Base-by-base conservation (phyloP, 2,113 vertebrate species). In the Cynocephalus volans region DNA sequence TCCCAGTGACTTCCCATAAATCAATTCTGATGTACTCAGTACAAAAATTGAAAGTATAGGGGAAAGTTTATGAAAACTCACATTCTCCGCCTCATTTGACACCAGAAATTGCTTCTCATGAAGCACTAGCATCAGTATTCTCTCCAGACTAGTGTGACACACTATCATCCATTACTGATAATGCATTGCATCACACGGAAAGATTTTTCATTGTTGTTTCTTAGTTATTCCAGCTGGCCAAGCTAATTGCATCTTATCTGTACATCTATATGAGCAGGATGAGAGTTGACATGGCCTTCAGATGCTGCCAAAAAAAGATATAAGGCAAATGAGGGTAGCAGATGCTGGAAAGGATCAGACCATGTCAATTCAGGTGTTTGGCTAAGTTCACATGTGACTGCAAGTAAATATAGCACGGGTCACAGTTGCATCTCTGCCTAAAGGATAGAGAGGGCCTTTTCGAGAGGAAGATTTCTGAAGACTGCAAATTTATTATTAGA, bases 1-100 rank as follows among this genome's bases (percentile, higher is more conserved):
- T 91, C 81, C 36, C 58, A 2, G 17, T 36, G 26, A 87, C 82
- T 90, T 90, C 24, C 58, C 48, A 28, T 90, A 73, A 26, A 91
- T 93, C 86, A 77, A 4, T 18, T 89, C 33, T 67, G 56, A 77
- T 8, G 69, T 84, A 45, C 50, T 45, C 33, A 89, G 50, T 6
- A 41, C 73, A 67, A n/a, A 94, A 67, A 45, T 62, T 26, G 77
- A 31, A 82, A 41, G 36, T 3, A 5, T 0, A 36, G 62, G 31
- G 48, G 67, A 50, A 75, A 60, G 54, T 82, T 26, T 3, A 41
- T 33, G 50, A 58, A 65, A 69, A 72, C 28, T 33, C 54, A 18
- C 45, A 12, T 73, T 56, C 58, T 90, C 65, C 13, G 21, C 90
- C 52, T 90, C 65, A 77, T 80, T 62, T 93, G 93, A 77, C 90